Base-by-base conservation (phyloP, 2,888 invertebrate genomes). In the Carabus problematicus region DNA sequence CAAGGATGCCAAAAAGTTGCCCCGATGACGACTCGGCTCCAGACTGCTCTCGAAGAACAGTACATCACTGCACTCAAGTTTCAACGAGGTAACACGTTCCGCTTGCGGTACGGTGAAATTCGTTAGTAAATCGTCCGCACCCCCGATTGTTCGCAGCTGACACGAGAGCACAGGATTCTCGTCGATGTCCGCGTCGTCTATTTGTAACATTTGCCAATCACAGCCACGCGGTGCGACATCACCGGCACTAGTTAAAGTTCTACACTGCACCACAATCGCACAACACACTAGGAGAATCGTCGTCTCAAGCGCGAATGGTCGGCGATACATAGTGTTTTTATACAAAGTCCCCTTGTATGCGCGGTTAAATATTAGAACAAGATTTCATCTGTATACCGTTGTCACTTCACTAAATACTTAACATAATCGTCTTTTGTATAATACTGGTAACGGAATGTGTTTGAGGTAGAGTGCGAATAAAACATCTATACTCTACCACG, bases 61-160 rank as follows among this genome's bases (percentile, higher is more conserved):
- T 73, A 89, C 88, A 78, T 91, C 91, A 83, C 88, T 91, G 82
- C 91, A 91, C 82, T 90, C 89, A 72, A 91, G 84, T 75, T 86
- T 86, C 74, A 91, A 82, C 12, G 89, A 88, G 77, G 87, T 87
- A 75, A 90, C 85, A 74, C 88, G 85, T 77, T 91, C 91, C 73
- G 88, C 86, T 80, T 90, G 89, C 55, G 86, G 85, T 77, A 86
- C 84, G 74, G 88, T 89, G 75, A 91, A 85, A 80, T 91, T 91
- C 74, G 87, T 87, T 77, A 91, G 84, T 75, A 91, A 83, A 75
- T 86, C 84, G 75, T 89, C 88, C 75, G 89, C 88, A 79, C 87
- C 88, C 77, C 86, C 88, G 80, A 91, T 90, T 68, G 90, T 91
- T 77, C 90, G 84, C 74, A 91, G 85, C 79, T 88, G 87, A 82